Evolutionary conservation across 2,797 vertebrate species (phyloP).

Genomic region (Coilia nasus): DNA sequence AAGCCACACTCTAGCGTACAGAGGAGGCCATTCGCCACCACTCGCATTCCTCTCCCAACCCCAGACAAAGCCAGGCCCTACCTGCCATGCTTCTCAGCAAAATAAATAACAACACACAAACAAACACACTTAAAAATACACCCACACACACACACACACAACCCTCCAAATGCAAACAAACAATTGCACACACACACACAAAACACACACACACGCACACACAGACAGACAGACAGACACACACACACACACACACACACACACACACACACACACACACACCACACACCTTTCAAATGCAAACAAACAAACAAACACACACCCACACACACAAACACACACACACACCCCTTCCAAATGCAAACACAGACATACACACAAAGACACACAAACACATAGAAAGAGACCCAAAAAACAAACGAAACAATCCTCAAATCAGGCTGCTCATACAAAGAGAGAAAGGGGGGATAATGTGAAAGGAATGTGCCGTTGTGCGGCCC

Average conservation of each 20-base stretch:
- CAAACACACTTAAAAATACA: not conserved
- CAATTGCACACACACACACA: not conserved
- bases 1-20: not conserved
- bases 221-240: not conserved
- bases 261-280: no score
- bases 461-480: conserved; percentile 75
- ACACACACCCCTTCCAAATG: not conserved
- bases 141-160: not conserved
- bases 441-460: conserved; percentile 69
- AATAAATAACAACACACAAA: conserved; percentile 15
- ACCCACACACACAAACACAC: not conserved
- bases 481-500: conserved; percentile 70
- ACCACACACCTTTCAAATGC: not conserved
- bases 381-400: not conserved
- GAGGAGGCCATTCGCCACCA: conserved; percentile 4
- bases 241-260: no score
- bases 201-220: conserved; percentile 8
- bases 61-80: conserved; percentile 18
- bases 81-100: not conserved
- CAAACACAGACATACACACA: conserved; percentile 17
- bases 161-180: not conserved
- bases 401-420: not conserved
- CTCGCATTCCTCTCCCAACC: conserved; percentile 20
- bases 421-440: conserved; percentile 11
- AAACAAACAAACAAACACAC: not conserved